Evolutionary conservation across 2,797 vertebrate species (phyloP).

Genomic region (Artibeus lituratus): DNA sequence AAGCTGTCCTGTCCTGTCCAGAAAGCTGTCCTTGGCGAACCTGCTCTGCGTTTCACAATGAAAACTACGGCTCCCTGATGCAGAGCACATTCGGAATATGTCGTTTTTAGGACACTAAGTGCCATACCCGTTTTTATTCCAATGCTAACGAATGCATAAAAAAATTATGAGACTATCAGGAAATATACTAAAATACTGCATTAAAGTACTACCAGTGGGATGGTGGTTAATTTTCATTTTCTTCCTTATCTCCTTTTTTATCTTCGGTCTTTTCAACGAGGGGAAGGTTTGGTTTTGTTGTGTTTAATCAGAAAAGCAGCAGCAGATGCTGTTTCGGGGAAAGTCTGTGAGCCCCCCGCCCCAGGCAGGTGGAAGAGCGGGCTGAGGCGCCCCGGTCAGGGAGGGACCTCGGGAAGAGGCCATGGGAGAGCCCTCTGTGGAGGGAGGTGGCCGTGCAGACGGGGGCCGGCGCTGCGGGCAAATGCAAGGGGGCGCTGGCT

Average conservation of each 20-base stretch:
- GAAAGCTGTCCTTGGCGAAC: background rate
- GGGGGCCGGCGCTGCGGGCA: accelerated
- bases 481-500: background rate
- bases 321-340: background rate
- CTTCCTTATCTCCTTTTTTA: background rate
- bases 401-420: background rate
- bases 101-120: background rate
- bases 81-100: background rate
- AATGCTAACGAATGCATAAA: background rate
- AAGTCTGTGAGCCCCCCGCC: background rate
- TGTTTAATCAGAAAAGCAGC: background rate
- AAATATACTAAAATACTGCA: background rate
- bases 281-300: background rate
- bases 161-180: background rate
- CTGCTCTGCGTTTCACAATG: background rate
- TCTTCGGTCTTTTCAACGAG: background rate
- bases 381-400: background rate
- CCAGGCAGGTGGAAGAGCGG: background rate
- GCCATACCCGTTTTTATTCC: background rate
- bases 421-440: background rate
- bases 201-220: background rate
- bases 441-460: too few species aligned
- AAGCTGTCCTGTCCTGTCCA: background rate
- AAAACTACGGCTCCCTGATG: background rate
- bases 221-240: background rate